Base-by-base conservation (phyloP, 2,888 invertebrate species). In the Rotaria socialis region DNA sequence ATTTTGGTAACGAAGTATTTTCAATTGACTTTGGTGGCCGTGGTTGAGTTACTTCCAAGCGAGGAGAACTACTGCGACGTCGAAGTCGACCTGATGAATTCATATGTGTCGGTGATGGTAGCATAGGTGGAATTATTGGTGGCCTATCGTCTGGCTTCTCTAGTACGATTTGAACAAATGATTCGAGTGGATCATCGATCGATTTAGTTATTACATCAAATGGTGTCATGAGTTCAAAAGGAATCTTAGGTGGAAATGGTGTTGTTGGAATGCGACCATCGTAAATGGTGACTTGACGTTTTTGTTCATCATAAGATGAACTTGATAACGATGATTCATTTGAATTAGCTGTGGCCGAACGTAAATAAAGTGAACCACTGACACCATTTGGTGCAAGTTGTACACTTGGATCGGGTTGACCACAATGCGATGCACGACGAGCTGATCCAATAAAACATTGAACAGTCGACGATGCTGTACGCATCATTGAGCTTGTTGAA, bases 281-380 rank as follows among this genome's bases (percentile, higher is more conserved):
- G 35, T 80, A 80, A 47, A 80, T 80, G n/a, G 80, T 80, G 8
- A 80, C 80, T 6, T 2, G 2, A 80, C 80, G 80, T 47, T 24
- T 47, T 80, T 80, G 80, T 11, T 80, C 80, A 80, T 80, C 47
- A n/a, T 14, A 47, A 4, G 47, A 47, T 4, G 11, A 1, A 80
- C n/a, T 43, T 47, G 43, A 47, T 2, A 47, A 47, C 24, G 80
- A 47, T 24, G 80, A 80, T 47, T 80, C 47, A n/a, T 80, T 47
- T 11, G 80, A 80, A 47, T 43, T 43, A n/a, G 80, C 47, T 47
- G 24, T 22, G 47, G n/a, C 10, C 8, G 80, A 80, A 11, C n/a
- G 80, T 47, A 80, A n/a, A 80, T 47, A 80, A 6, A 80, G 80
- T 80, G 80, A 80, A 80, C 80, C 80, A 80, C 80, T 43, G n/a